Percentiles rank a stretch among this genome's conserved stretches.
Evolutionary conservation across 2,797 vertebrate species (phyloP).

Genomic region (Anabacerthia variegaticeps): DNA sequence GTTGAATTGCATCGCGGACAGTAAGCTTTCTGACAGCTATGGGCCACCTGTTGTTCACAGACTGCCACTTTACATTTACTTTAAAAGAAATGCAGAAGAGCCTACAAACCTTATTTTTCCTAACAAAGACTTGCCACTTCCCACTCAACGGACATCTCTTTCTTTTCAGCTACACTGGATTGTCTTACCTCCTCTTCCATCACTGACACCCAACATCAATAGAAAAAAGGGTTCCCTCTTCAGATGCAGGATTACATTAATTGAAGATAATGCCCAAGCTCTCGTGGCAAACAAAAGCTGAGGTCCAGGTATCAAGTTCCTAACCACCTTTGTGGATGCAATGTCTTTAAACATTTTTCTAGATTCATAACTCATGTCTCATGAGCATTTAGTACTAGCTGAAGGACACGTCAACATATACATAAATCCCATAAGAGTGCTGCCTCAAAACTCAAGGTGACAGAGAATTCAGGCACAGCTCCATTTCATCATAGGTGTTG

Average conservation of each 20-base stretch:
- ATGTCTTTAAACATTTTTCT: neutral
- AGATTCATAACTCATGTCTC: neutral
- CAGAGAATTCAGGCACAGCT: neutral
- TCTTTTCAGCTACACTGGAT: conserved; percentile 4
- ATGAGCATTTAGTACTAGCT: neutral
- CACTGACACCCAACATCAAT: neutral
- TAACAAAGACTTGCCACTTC: neutral
- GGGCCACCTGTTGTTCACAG: neutral
- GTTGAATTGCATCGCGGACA: neutral
- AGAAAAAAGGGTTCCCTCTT: neutral
- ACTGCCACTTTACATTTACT: neutral
- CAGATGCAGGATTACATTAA: neutral
- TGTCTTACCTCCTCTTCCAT: conserved; percentile 22
- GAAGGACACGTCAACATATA: neutral
- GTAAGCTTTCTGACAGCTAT: neutral
- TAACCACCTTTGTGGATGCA: neutral
- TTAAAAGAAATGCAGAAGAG: neutral
- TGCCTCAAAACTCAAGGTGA: neutral
- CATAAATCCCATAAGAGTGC: neutral
- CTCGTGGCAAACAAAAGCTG: neutral
- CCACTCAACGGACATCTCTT: neutral
- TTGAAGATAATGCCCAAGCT: neutral
- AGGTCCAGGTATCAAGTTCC: neutral
- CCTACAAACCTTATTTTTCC: neutral
- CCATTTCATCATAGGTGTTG: neutral